Evolutionary conservation across 2,888 invertebrate species (phyloP).

Genomic region (Andrena fulva): DNA sequence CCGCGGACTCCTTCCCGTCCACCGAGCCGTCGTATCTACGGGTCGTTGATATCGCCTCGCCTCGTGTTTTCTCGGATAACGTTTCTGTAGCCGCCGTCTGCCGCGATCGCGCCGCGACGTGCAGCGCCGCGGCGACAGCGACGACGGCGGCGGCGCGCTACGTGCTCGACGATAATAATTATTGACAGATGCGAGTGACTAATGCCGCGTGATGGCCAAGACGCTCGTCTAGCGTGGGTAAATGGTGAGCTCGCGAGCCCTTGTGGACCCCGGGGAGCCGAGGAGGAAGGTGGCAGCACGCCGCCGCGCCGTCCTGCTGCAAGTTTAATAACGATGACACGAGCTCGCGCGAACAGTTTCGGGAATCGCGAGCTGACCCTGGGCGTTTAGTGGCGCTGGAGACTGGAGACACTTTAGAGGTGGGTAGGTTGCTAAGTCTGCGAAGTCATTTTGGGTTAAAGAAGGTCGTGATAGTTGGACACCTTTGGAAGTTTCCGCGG

Average conservation of each 20-base stretch:
- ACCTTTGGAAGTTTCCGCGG: no score
- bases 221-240: conserved; percentile 47
- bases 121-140: conserved; percentile 46
- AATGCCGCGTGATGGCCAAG: conserved; percentile 39
- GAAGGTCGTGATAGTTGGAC: no score
- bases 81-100: conserved; percentile 57
- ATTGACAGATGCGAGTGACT: conserved; percentile 72
- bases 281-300: not conserved
- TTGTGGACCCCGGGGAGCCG: not conserved
- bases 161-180: conserved; percentile 69
- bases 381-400: not conserved
- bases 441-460: no score
- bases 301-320: not conserved
- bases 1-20: conserved; percentile 12
- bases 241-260: conserved; percentile 29
- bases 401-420: no score
- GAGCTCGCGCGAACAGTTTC: conserved; percentile 15
- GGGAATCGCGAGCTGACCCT: conserved; percentile 2
- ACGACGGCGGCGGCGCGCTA: conserved; percentile 45
- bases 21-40: conserved; percentile 58
- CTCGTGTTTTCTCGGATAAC: conserved; percentile 73
- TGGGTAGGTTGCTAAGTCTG: no score
- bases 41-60: conserved; percentile 74
- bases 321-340: conserved; percentile 21
- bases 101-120: conserved; percentile 56